phyloP scores from a whole-genome alignment of 2,888 invertebrate species.

The Hyposoter dolosus region DNA sequence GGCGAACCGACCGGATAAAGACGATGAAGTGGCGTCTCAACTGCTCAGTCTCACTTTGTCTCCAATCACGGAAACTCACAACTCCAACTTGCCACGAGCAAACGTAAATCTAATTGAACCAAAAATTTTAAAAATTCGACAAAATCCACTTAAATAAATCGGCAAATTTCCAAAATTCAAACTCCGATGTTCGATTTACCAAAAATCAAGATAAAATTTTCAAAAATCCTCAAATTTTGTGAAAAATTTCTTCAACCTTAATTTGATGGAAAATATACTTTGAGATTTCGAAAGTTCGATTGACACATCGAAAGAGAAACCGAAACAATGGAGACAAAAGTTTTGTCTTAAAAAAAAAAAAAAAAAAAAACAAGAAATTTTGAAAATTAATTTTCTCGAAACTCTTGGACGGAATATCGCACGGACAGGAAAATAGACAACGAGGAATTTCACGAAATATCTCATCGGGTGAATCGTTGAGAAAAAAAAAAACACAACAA shows the following conservation, averaged over 20 bases:
- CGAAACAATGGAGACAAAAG: not conserved
- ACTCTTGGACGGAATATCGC: not conserved
- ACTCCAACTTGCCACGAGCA: not conserved
- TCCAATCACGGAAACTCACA: slow-evolving; percentile 44
- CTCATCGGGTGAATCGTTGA: not conserved
- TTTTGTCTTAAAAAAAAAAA: not conserved
- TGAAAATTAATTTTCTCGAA: not conserved
- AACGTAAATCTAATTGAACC: not conserved
- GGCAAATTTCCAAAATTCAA: not conserved
- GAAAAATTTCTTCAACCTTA: not conserved
- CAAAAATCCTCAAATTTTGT: not conserved
- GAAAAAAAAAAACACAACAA: not conserved
- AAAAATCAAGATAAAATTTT: not conserved
- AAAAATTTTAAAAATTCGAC: not conserved
- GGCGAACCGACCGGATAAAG: slow-evolving; percentile 75
- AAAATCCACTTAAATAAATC: not conserved
- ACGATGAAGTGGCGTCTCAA: slow-evolving; percentile 75
- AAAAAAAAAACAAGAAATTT: not conserved
- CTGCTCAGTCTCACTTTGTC: slow-evolving; percentile 74
- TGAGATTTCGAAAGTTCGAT: not conserved
- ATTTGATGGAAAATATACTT: not conserved
- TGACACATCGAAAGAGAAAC: not conserved
- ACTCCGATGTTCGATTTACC: not conserved
- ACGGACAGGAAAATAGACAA: not conserved
- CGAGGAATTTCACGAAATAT: not conserved